Conservation (phyloP, 2,888 invertebrate species). For the Anthophora plumipes region DNA sequence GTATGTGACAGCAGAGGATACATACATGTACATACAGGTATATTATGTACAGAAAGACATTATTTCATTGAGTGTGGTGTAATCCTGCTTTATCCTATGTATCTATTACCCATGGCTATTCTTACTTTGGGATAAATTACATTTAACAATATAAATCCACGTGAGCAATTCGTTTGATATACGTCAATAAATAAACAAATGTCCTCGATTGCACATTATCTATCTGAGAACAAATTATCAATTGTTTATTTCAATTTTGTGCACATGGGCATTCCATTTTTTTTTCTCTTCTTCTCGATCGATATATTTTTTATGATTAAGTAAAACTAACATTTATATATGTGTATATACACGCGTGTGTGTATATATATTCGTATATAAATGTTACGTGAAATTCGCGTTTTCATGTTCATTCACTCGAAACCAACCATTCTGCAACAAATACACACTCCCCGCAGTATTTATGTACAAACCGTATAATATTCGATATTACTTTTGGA, state of each 20-base stretch:
- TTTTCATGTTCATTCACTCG: conserved; percentile 68
- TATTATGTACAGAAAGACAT: conserved; percentile 63
- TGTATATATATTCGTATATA: conserved; percentile 61
- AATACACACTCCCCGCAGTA: conserved; percentile 70
- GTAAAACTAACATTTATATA: conserved; percentile 66
- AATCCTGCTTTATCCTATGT: conserved; percentile 54
- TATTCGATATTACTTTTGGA: conserved; percentile 67
- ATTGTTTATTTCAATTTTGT: conserved; percentile 51
- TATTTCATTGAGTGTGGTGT: conserved; percentile 50
- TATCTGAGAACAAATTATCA: conserved; percentile 62
- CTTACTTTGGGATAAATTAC: conserved; percentile 44
- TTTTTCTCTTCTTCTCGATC: conserved; percentile 44
- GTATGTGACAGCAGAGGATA: conserved; percentile 45
- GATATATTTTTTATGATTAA: conserved; percentile 62
- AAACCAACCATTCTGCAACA: conserved; percentile 65
- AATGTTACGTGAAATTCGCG: conserved; percentile 57
- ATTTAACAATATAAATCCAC: conserved; percentile 50
- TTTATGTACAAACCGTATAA: conserved; percentile 80
- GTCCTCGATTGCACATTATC: conserved; percentile 55
- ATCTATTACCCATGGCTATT: conserved; percentile 59
- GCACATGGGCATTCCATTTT: conserved; percentile 61
- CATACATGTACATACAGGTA: conserved; percentile 62
- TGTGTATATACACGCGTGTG: conserved; percentile 54
- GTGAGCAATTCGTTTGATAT: conserved; percentile 58
- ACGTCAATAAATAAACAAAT: conserved; percentile 63